These are phyloP conservation scores for Ianthella basta DNA, from an alignment of 37 sponge, comb jelly and placozoan species.

Conservation along the genomic window DNA sequence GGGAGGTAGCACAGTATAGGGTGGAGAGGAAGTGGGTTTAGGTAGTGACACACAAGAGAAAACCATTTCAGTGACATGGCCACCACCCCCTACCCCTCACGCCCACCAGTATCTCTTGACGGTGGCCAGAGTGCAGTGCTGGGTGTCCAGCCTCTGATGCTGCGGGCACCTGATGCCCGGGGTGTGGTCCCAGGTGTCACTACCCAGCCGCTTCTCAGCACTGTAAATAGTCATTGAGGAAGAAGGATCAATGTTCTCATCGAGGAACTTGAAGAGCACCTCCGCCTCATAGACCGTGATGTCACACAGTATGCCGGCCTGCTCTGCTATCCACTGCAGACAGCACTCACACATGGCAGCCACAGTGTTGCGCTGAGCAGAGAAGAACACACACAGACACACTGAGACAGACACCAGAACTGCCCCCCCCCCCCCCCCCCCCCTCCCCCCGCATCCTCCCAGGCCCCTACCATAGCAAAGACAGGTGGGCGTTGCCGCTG, in stretches of 20 bases:
- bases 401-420: background rate
- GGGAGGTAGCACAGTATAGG: background rate
- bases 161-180: conserved; percentile 48
- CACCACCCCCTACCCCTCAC: background rate
- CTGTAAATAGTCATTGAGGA: conserved; percentile 34
- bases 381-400: background rate
- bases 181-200: conserved; percentile 62
- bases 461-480: conserved; percentile 64
- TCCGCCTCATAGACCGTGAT: conserved; percentile 56
- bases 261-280: conserved; percentile 34
- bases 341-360: conserved; percentile 51
- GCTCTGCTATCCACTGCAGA: conserved; percentile 70
- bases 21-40: too few species aligned
- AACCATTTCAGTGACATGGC: background rate
- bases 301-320: conserved; percentile 19
- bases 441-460: too few species aligned
- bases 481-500: conserved; percentile 45
- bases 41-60: background rate
- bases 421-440: conserved; percentile 29
- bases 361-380: background rate
- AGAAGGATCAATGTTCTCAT: conserved; percentile 18
- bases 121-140: conserved; percentile 58
- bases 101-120: conserved; percentile 49
- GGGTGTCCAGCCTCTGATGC: conserved; percentile 63
- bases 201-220: conserved; percentile 49